A percentile compares a stretch with the other conserved stretches of the same genome.
phyloP scores from a whole-genome alignment of 2,113 vertebrate species.

The Scophthalmus maximus region DNA sequence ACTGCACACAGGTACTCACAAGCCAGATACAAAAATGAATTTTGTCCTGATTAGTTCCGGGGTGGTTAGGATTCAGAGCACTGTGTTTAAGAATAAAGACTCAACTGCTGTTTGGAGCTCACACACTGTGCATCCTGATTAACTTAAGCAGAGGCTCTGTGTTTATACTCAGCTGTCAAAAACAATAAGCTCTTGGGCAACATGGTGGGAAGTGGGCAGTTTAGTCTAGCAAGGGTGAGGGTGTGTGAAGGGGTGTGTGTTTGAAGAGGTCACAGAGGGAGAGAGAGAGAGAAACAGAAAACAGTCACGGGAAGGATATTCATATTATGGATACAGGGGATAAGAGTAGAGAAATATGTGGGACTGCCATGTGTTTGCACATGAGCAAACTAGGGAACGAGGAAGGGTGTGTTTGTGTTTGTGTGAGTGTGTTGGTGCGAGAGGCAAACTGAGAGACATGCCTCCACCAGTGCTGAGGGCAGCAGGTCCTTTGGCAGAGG shows the following conservation, averaged over 20 bases:
- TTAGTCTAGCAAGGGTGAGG: constrained; percentile 6
- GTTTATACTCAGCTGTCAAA: constrained; percentile 66
- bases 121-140: constrained; percentile 33
- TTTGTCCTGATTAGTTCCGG: constrained; percentile 10
- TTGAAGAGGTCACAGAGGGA: constrained; percentile 34
- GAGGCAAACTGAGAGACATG: constrained; percentile 38
- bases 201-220: constrained; percentile 36
- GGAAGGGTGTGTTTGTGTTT: not conserved
- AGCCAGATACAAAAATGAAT: not conserved
- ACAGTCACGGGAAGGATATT: not conserved
- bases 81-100: constrained; percentile 34
- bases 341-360: constrained; percentile 14
- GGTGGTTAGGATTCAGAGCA: constrained; percentile 21
- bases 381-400: no score
- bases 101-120: constrained; percentile 36
- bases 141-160: constrained; percentile 41
- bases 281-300: not conserved
- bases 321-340: constrained; percentile 12
- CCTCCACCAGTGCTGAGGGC: constrained; percentile 59
- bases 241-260: not conserved
- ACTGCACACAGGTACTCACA: not conserved
- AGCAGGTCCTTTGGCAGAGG: constrained; percentile 64
- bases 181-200: constrained; percentile 52
- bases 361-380: not conserved
- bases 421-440: constrained; percentile 3